phyloP scores from a whole-genome alignment of 2,888 invertebrate species.

The Stenoptilia bipunctidactyla region DNA sequence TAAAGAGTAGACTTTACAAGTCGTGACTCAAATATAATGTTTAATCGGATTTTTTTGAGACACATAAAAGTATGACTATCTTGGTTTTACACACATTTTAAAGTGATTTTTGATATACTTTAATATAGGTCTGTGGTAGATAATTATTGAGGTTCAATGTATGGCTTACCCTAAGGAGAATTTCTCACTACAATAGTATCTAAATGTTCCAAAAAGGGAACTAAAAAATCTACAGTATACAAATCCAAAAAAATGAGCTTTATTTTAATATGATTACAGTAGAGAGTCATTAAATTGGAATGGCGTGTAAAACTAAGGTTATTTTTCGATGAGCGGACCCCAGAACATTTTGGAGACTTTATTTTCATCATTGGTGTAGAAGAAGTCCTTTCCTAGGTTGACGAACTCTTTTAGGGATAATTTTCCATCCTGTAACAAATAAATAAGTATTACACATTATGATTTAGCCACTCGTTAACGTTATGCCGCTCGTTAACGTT shows the following conservation, averaged over 20 bases:
- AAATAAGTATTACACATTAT: too few species aligned
- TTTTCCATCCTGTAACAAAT: constrained; percentile 74
- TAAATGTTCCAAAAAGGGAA: neutral
- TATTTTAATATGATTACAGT: neutral
- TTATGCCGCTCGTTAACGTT: too few species aligned
- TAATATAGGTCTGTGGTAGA: too few species aligned
- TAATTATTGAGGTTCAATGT: too few species aligned
- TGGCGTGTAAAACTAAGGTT: neutral
- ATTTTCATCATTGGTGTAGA: constrained; percentile 80
- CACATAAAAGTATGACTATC: too few species aligned
- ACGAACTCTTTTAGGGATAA: constrained; percentile 84
- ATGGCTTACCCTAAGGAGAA: too few species aligned
- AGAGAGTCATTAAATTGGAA: neutral
- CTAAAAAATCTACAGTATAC: neutral
- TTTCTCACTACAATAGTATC: neutral
- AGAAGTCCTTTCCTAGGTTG: constrained; percentile 84
- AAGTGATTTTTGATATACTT: too few species aligned
- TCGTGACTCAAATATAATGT: too few species aligned
- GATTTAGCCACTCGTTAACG: too few species aligned
- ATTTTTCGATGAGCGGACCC: constrained; percentile 77
- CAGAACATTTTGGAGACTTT: constrained; percentile 88
- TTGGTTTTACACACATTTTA: too few species aligned
- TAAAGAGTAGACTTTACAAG: too few species aligned
- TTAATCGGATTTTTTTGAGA: too few species aligned
- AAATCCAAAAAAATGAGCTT: neutral